These are phyloP conservation scores for Myotis lucifugus DNA, from an alignment of 2,113 vertebrate genomes.

Conservation along the genomic window DNA sequence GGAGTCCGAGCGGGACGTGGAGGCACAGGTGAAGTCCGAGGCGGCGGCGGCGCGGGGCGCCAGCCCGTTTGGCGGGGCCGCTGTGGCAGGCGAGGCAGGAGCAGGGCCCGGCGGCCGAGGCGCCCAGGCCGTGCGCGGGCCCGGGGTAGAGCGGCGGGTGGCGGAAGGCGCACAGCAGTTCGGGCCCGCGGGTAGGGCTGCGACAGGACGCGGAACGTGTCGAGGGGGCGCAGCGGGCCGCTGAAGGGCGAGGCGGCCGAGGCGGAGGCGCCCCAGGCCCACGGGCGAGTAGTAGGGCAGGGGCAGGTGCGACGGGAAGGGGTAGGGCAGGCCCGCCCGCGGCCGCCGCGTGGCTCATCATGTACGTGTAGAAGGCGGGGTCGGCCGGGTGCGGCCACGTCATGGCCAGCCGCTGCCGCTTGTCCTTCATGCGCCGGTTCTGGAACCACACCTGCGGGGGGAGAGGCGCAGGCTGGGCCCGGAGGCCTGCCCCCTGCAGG, in stretches of 20 bases:
- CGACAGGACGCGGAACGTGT: conserved; percentile 96
- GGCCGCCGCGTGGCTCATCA: conserved; percentile 99
- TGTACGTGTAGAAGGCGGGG: conserved; percentile 98
- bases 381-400: conserved; percentile 98
- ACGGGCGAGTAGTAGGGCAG: conserved; percentile 97
- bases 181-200: conserved; percentile 96
- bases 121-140: conserved; percentile 91
- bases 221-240: conserved; percentile 93
- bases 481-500: too few relatives aligned
- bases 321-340: conserved; percentile 96
- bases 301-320: conserved; percentile 97
- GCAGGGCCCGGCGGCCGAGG: conserved; percentile 91
- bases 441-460: conserved; percentile 97
- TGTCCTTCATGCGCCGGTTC: conserved; percentile 99
- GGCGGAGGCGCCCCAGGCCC: conserved; percentile 89
- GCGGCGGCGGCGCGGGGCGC: conserved; percentile 88
- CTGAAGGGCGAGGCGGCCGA: conserved; percentile 89
- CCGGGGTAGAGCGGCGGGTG: conserved; percentile 94
- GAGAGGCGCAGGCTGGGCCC: conserved; percentile 17
- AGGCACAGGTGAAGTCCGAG: conserved; percentile 95
- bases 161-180: conserved; percentile 97
- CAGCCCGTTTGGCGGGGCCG: conserved; percentile 90
- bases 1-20: conserved; percentile 95
- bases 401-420: conserved; percentile 97
- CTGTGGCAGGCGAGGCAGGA: conserved; percentile 96